phyloP scores from a whole-genome alignment of 2,113 vertebrate genomes.

The Verasper variegatus region DNA sequence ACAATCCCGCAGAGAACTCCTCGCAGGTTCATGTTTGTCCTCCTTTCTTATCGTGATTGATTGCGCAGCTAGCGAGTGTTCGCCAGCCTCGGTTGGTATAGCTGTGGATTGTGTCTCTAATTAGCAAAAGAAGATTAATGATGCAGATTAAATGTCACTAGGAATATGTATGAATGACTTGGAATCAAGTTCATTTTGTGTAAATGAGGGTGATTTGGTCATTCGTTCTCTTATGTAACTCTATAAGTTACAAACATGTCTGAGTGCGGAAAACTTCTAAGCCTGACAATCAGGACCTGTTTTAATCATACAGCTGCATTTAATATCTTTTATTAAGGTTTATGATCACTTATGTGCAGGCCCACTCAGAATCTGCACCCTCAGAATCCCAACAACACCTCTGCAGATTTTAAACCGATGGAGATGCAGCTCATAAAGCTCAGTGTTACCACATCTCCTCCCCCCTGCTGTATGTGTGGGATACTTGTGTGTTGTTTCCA shows the following conservation, averaged over 20 bases:
- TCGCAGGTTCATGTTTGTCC: slow-evolving; percentile 35
- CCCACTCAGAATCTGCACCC: not conserved
- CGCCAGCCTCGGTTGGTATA: slow-evolving; percentile 25
- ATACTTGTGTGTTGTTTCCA: too few relatives aligned
- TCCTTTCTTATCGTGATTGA: slow-evolving; percentile 46
- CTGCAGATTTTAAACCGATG: not conserved
- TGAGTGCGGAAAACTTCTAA: not conserved
- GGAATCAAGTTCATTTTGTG: slow-evolving; percentile 37
- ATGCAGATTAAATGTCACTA: slow-evolving; percentile 38
- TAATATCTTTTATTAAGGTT: not conserved
- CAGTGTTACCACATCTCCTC: not conserved
- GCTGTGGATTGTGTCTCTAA: slow-evolving; percentile 49
- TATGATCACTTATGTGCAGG: not conserved
- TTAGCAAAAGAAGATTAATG: slow-evolving; percentile 63
- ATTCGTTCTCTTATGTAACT: not conserved
- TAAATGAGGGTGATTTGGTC: not conserved
- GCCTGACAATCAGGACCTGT: not conserved
- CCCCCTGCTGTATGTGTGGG: too few relatives aligned
- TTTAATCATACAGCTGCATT: not conserved
- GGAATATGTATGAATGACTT: slow-evolving; percentile 8
- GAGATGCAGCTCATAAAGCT: not conserved
- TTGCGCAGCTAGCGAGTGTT: slow-evolving; percentile 33
- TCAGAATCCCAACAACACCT: not conserved
- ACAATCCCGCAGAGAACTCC: slow-evolving; percentile 26
- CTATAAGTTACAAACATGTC: not conserved